phyloP scores from a whole-genome alignment of 2,113 vertebrate species.

The Chaetura pelagica region DNA sequence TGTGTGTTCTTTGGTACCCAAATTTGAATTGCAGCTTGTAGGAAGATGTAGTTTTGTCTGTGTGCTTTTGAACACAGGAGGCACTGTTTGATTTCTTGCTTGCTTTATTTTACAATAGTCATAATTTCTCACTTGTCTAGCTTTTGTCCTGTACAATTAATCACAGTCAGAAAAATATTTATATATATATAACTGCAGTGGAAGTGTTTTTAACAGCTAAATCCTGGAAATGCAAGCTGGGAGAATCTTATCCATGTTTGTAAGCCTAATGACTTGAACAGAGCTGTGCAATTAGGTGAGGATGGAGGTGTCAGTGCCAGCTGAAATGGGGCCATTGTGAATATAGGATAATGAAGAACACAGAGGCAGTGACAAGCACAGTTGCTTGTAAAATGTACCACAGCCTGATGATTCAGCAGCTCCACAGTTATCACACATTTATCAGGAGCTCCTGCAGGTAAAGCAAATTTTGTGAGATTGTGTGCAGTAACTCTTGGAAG shows the following conservation, averaged over 20 bases:
- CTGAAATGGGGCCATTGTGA: not conserved
- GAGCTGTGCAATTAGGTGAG: not conserved
- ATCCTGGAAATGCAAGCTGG: not conserved
- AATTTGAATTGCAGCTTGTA: not conserved
- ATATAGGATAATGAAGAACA: not conserved
- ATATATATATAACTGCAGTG: not conserved
- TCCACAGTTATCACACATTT: not conserved
- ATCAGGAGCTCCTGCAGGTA: slow-evolving; percentile 27
- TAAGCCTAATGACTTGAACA: not conserved
- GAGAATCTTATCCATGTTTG: not conserved
- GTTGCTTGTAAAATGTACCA: not conserved
- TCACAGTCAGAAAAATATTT: not conserved
- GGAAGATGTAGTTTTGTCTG: not conserved
- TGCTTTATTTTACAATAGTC: not conserved
- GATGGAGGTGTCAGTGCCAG: not conserved
- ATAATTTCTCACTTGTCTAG: not conserved
- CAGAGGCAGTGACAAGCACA: not conserved
- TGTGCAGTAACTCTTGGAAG: not conserved
- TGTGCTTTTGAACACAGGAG: not conserved
- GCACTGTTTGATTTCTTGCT: not conserved
- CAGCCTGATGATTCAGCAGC: slow-evolving; percentile 43
- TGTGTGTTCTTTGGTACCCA: not conserved
- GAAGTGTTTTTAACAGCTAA: not conserved
- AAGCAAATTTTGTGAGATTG: slow-evolving; percentile 1
- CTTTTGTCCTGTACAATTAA: not conserved